These are phyloP conservation scores for Dendrolimus pini DNA, from an alignment of 2,888 invertebrate species.

Conservation along the genomic window DNA sequence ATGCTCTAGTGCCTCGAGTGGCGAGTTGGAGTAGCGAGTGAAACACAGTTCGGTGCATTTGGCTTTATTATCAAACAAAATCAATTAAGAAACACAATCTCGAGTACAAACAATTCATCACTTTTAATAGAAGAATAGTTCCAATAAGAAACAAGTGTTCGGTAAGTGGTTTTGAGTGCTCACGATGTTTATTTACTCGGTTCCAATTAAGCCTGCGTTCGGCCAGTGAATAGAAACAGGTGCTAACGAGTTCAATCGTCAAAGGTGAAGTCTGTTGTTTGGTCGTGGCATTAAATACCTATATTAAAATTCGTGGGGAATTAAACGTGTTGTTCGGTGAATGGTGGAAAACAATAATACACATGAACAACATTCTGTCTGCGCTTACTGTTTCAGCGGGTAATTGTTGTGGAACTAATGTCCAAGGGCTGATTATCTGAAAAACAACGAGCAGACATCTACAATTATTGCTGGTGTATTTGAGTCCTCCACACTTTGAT, in stretches of 20 bases:
- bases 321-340: slow-evolving; percentile 52
- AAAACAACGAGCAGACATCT: slow-evolving; percentile 70
- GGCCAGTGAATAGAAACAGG: slow-evolving; percentile 6
- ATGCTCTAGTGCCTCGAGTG: slow-evolving; percentile 64
- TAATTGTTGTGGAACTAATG: slow-evolving; percentile 70
- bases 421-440: slow-evolving; percentile 75
- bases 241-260: background rate
- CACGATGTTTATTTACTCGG: slow-evolving; percentile 27
- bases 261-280: slow-evolving; percentile 1
- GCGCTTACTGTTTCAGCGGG: slow-evolving; percentile 74
- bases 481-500: slow-evolving; percentile 38
- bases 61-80: slow-evolving; percentile 67
- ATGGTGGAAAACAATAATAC: slow-evolving; percentile 68
- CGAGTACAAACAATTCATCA: slow-evolving; percentile 46
- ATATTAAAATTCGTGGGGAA: slow-evolving; percentile 36
- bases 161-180: slow-evolving; percentile 54
- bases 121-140: slow-evolving; percentile 45
- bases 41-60: slow-evolving; percentile 73
- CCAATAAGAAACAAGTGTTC: slow-evolving; percentile 42
- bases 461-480: slow-evolving; percentile 62
- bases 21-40: slow-evolving; percentile 63
- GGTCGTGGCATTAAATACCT: slow-evolving; percentile 26
- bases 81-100: slow-evolving; percentile 41
- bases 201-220: slow-evolving; percentile 14
- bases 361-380: slow-evolving; percentile 68